Conservation (phyloP, 2,888 invertebrate species). For the Aporophyla nigra region DNA sequence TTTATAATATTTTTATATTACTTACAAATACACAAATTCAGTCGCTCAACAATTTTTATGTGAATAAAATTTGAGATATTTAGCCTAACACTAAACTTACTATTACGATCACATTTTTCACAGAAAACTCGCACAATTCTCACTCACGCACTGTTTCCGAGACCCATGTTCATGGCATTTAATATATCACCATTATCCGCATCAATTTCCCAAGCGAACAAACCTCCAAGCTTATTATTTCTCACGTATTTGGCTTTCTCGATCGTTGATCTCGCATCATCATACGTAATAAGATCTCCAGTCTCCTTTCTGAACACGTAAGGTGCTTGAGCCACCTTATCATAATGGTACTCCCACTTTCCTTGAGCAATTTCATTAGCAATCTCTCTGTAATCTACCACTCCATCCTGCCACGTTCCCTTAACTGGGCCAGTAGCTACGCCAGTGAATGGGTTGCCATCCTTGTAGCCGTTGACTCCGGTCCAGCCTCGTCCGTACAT, state of each 20-base stretch:
- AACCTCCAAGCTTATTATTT: constrained; percentile 86
- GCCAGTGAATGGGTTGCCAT: constrained; percentile 86
- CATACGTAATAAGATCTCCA: constrained; percentile 87
- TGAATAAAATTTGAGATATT: constrained; percentile 74
- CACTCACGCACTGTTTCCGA: constrained; percentile 82
- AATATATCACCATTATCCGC: constrained; percentile 88
- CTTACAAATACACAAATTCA: constrained; percentile 69
- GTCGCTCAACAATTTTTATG: constrained; percentile 71
- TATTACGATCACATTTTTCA: constrained; percentile 68
- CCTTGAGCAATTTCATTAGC: constrained; percentile 85
- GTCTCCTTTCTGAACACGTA: constrained; percentile 86
- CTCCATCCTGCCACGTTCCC: constrained; percentile 89
- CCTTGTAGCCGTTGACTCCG: constrained; percentile 82
- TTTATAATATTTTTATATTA: constrained; percentile 65
- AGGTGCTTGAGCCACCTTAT: constrained; percentile 86
- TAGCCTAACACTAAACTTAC: constrained; percentile 66
- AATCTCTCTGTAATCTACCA: constrained; percentile 87
- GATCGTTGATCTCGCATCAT: constrained; percentile 86
- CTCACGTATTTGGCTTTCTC: constrained; percentile 88
- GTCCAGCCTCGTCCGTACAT: constrained; percentile 90
- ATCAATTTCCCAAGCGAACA: constrained; percentile 89
- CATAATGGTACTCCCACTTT: constrained; percentile 87
- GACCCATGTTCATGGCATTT: constrained; percentile 88
- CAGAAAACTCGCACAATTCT: constrained; percentile 24
- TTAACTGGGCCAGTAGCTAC: constrained; percentile 86